Base-by-base conservation (phyloP, 2,888 invertebrate species). In the Cancer borealis region DNA sequence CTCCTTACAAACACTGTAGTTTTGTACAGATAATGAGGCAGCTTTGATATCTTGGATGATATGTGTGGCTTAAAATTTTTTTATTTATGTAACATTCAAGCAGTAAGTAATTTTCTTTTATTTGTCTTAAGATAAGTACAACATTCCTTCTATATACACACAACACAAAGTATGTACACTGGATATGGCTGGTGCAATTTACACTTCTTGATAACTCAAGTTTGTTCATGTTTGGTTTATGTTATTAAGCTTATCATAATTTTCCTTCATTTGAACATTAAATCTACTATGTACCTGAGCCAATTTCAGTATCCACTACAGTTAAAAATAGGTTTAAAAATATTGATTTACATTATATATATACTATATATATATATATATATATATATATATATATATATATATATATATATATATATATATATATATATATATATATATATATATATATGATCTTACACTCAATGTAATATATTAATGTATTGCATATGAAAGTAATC, bases 401-500 rank as follows among this genome's bases (percentile, higher is more conserved):
- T 88, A 88, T 88, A 88, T 88, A 88, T 88, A 88, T 88, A 88
- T 88, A 88, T 88, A 88, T 88, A 88, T 88, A 88, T 88, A 88
- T 8, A 21, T 21, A 89, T 8, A 45, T 21, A 45, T 10, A 89
- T 30, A 49, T 26, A n/a, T 12, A 21, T 89, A 89, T 49, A 89
- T 89, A 89, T 6, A 30, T 88, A 49, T 89, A 49, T 49, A 49
- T 49, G 21, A 60, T 21, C 10, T 21, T 60, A 60, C 17, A 60
- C 60, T 60, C 60, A 21, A 10, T 60, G 60, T 21, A 60, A 66
- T 47, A 66, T 60, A 39, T 30, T 21, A 45, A 91, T 39, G 10
- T 49, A 91, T 60, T 91, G 54, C 21, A 26, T 45, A 54, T 17
- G 47, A 46, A 30, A 49, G 47, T 54, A 91, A 91, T 91, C 54